Evolutionary conservation across 2,888 invertebrate genomes (phyloP), one percentile per base, ranked within the genome.

Genomic region (Bugula neritina): DNA sequence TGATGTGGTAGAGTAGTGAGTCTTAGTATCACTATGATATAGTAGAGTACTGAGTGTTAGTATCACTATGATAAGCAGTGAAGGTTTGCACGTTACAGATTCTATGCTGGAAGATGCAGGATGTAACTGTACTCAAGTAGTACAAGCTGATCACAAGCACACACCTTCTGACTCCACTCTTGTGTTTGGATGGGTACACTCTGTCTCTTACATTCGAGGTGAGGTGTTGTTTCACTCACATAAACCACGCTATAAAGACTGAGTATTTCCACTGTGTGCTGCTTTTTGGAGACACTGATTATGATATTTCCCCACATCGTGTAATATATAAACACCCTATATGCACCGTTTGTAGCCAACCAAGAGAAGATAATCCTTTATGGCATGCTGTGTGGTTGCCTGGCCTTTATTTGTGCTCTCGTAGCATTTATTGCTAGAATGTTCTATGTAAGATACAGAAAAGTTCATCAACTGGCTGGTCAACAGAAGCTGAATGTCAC

Each of bases 341-440:
- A n/a, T n/a, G n/a, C n/a, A n/a, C 31, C 5, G 5, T 35, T n/a
- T n/a, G 29, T 29, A 70, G 70, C 2, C 35, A 70, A 70, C 23
- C 23, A 70, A 52, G 70, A 70, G 31, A 70, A 70, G 70, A 2
- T 70, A 21, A 27, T 54, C 2, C 29, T 70, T 3, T 70, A 70
- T 29, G 70, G 70, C 2, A n/a, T 70, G 70, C 70, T 70, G 52
- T 70, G 70, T 29, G 70, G 29, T 2, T 43, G 70, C 31, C 29
- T 70, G 5, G 70, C 70, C 13, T 54, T 70, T 27, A 43, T 70
- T 17, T 54, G n/a, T 23, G 70, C 70, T 43, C 70, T 70, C 35
- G 31, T 54, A 10, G 70, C 52, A 23, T n/a, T 70, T 23, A 70
- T 54, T 23, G 70, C 70, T 70, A 43, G 70, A 43, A 43, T 70